These are phyloP conservation scores for Lasioglossum leucozonium DNA, from an alignment of 2,888 invertebrate genomes.

Conservation along the genomic window DNA sequence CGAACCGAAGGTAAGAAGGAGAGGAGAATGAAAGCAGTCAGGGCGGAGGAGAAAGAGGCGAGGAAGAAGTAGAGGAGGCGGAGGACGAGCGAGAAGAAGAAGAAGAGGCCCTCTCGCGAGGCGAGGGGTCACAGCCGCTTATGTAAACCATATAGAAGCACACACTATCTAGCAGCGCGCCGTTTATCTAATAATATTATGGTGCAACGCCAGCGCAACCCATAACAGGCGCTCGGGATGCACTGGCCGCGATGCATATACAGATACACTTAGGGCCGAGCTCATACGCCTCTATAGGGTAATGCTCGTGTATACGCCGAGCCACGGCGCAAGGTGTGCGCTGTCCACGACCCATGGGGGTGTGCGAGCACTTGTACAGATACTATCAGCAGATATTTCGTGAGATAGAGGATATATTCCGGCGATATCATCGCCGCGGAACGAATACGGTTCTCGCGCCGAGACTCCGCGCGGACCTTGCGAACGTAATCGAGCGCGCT, in stretches of 20 bases:
- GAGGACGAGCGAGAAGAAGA: conserved; percentile 38
- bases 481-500: conserved; percentile 39
- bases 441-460: conserved; percentile 55
- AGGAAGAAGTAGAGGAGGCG: not conserved
- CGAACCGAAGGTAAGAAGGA: conserved; percentile 28
- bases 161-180: conserved; percentile 75
- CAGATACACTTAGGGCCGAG: conserved; percentile 55
- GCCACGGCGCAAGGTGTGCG: conserved; percentile 61
- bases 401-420: conserved; percentile 65
- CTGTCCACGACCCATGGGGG: conserved; percentile 55
- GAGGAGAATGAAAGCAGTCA: conserved; percentile 5
- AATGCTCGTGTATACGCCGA: conserved; percentile 46
- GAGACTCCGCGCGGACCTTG: conserved; percentile 19
- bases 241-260: conserved; percentile 66
- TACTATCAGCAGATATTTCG: conserved; percentile 74
- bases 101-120: conserved; percentile 50
- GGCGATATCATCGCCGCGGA: conserved; percentile 66
- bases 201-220: conserved; percentile 74
- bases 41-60: conserved; percentile 6
- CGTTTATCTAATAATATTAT: conserved; percentile 81
- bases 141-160: conserved; percentile 78
- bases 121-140: conserved; percentile 77
- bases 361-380: conserved; percentile 70
- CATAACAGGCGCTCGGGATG: conserved; percentile 73
- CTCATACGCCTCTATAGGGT: conserved; percentile 33